Evolutionary conservation across 2,888 invertebrate species (phyloP).

Genomic region (Belgica antarctica): DNA sequence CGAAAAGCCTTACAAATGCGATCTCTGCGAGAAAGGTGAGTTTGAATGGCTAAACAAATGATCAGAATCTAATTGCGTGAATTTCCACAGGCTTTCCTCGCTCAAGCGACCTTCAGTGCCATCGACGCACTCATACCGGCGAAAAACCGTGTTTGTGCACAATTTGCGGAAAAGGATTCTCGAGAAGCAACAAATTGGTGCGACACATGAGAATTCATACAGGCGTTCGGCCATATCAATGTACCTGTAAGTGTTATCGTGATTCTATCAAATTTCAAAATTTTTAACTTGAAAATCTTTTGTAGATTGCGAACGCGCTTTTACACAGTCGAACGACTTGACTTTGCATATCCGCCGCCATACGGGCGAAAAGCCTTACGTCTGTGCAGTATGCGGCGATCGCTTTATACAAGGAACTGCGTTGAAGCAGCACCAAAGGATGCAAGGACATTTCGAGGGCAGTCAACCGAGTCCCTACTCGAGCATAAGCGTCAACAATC

Average conservation of each 20-base stretch:
- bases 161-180: constrained; percentile 55
- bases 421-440: constrained; percentile 63
- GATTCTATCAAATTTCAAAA: too few species aligned
- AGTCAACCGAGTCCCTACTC: constrained; percentile 41
- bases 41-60: too few species aligned
- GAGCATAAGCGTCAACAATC: constrained; percentile 46
- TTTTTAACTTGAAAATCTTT: constrained; percentile 45
- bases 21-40: constrained; percentile 63
- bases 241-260: constrained; percentile 55
- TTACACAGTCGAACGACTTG: constrained; percentile 71
- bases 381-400: constrained; percentile 66
- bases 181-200: constrained; percentile 62
- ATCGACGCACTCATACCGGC: constrained; percentile 62
- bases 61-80: constrained; percentile 30
- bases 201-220: constrained; percentile 62
- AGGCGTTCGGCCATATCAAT: constrained; percentile 62
- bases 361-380: constrained; percentile 56
- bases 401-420: constrained; percentile 67
- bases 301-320: constrained; percentile 54
- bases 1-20: constrained; percentile 64
- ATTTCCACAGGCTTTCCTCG: constrained; percentile 60
- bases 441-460: constrained; percentile 59
- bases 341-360: constrained; percentile 68
- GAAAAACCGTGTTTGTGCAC: constrained; percentile 56
- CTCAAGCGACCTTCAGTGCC: constrained; percentile 63